Percentiles rank a stretch among this genome's conserved stretches.
phyloP scores from a whole-genome alignment of 2,888 invertebrate species.

The Caenorhabditis becei region DNA sequence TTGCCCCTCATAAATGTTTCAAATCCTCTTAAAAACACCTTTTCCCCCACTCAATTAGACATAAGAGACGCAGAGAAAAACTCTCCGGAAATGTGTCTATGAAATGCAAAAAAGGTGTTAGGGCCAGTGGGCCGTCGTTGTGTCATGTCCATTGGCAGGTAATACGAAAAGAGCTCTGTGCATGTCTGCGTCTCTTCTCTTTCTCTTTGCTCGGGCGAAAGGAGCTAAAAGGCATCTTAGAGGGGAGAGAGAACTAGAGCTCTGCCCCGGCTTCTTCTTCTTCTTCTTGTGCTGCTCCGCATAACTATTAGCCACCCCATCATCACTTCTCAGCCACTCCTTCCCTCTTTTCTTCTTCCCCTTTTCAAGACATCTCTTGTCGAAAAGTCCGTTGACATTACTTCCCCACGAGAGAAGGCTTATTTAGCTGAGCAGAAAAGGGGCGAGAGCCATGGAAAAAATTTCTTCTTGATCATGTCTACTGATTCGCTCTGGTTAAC shows the following conservation, averaged over 20 bases:
- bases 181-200: constrained; percentile 23
- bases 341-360: neutral
- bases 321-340: constrained; percentile 35
- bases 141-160: neutral
- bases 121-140: neutral
- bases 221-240: constrained; percentile 53
- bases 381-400: no score
- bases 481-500: no score
- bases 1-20: constrained; percentile 1
- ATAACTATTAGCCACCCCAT: constrained; percentile 55
- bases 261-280: neutral
- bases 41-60: no score
- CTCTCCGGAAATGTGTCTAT: constrained; percentile 13
- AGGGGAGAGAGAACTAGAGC: neutral
- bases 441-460: no score
- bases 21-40: constrained; percentile 8
- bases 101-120: constrained; percentile 56
- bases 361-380: neutral
- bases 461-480: no score
- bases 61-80: neutral
- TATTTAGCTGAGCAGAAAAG: no score
- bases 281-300: constrained; percentile 38
- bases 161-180: neutral
- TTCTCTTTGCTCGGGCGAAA: constrained; percentile 7
- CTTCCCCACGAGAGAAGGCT: no score